Evolutionary conservation across 2,797 vertebrate genomes (phyloP), one percentile per base, ranked within the genome.

Genomic region (Platalea minor): DNA sequence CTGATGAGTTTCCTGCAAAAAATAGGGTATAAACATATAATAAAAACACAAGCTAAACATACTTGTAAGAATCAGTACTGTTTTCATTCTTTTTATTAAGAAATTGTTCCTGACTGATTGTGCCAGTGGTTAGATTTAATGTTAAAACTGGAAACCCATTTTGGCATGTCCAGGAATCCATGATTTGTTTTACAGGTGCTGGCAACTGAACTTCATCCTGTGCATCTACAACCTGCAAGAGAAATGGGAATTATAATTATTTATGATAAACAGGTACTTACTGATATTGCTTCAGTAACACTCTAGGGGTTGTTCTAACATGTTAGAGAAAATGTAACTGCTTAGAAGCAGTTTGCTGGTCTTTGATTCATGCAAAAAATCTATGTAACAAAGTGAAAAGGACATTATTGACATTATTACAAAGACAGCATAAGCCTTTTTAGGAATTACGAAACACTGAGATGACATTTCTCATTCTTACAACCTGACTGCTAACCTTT

Each of bases 161-260:
- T 91, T 98, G 98, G 75, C 97, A 94, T 35, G 98, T 98, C 98
- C 98, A 98, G 10, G 97, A 96, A 83, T 98, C 98, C 98, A 98
- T 98, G 94, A 98, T 98, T 65, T 85, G 74, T 95, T 98, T 98
- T 80, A 98, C 74, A 89, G 97, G 67, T 79, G 97, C 87, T 92
- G 98, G 98, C 93, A 98, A 95, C 19, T 96, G 87, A 93, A 98
- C 80, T 93, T 96, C 90, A 96, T 95, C 94, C 94, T 98, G 98
- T 84, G 96, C 85, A 96, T 98, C 98, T 95, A 98, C 1, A 2
- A 96, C 95, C 98, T 98, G 95, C 43, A 87, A 97, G 31, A 89
- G 68, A 95, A 73, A 63, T 17, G 81, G 31, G 29, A 83, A 91
- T 97, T 88, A 88, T 24, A 85, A 91, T 91, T 75, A 92, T n/a